Base-by-base conservation (phyloP, 2,888 invertebrate species). In the Diaphora mendica region DNA sequence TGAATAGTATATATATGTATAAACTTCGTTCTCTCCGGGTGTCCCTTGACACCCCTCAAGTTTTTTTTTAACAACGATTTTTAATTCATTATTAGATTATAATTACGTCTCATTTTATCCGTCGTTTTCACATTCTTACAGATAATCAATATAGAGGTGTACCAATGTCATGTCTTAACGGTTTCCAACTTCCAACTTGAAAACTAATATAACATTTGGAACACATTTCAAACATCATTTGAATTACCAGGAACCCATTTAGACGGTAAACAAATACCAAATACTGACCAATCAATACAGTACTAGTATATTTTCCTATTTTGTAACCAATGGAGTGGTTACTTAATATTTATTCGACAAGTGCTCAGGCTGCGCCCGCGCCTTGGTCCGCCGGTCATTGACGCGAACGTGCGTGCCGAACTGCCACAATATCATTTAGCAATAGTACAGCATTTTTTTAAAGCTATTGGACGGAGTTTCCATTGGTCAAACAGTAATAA, bases 381-480 rank as follows among this genome's bases (percentile, higher is more conserved):
- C 48, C 64, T 48, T 48, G 13, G 55, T n/a, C 15, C 65, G 44
- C 3, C 64, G 71, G 71, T 71, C 65, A 55, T 65, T 65, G 71
- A 71, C 71, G 64, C 51, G 59, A 17, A 39, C 71, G 51, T 65
- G 64, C n/a, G 71, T 48, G 42, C 71, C 55, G 26, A 62, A 62
- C 30, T 62, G 13, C 17, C 39, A 39, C 48, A 42, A 33, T 65
- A 44, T 64, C 20, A 65, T 71, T 71, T 71, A 65, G 71, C 65
- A 71, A 71, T 65, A 48, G 51, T n/a, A 70, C 23, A 55, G 65
- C 55, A 48, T 64, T 48, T 69, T 44, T 11, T 44, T n/a, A 62
- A 42, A 39, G 42, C 42, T 62, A 70, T 42, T 62, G 62, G 44
- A 70, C 30, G 13, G 17, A 39, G 68, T 62, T 30, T 30, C 44